Evolutionary conservation across 2,113 vertebrate species (phyloP).

Genomic region (Cyrtonyx montezumae): DNA sequence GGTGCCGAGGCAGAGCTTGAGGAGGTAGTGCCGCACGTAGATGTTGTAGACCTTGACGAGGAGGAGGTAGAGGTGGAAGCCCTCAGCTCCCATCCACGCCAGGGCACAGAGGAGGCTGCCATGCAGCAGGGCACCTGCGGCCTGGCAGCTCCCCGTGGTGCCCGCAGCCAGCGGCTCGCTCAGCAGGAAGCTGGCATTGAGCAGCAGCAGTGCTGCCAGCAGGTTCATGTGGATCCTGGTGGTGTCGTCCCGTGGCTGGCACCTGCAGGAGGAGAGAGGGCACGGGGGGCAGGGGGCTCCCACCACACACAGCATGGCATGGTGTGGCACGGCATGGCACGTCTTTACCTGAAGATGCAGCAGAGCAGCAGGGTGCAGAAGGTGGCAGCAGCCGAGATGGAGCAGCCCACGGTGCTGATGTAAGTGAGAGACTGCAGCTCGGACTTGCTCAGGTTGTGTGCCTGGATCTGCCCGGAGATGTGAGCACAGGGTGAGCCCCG

Average conservation of each 20-base stretch:
- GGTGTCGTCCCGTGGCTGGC: background rate
- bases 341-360: background rate
- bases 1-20: background rate
- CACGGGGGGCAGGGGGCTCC: background rate
- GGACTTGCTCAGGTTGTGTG: fast-evolving
- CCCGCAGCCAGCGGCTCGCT: fast-evolving
- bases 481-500: background rate
- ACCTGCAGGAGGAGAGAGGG: background rate
- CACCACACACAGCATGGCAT: fast-evolving
- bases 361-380: background rate
- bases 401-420: background rate
- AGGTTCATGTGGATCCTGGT: background rate
- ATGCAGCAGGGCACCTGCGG: fast-evolving
- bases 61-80: background rate
- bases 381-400: background rate
- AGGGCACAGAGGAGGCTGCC: background rate
- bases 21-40: background rate
- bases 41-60: background rate
- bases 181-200: background rate
- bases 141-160: fast-evolving
- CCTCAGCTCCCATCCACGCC: background rate
- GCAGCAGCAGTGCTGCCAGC: background rate
- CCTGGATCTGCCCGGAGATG: background rate
- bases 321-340: background rate
- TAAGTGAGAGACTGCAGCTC: background rate